These are phyloP conservation scores for Etheostoma spectabile DNA, from an alignment of 2,113 vertebrate species.

Conservation along the genomic window DNA sequence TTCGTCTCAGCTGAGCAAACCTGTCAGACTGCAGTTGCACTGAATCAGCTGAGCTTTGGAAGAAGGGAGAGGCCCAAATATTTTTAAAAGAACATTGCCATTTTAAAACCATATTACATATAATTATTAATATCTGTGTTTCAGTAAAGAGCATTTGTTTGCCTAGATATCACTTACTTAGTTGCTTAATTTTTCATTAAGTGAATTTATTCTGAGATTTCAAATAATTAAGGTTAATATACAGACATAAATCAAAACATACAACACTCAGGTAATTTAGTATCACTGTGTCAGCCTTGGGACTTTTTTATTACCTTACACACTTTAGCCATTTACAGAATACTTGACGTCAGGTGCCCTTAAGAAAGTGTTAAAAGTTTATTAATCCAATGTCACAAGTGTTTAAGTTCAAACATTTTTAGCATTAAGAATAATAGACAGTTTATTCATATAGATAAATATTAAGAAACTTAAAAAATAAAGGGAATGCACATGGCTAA, in stretches of 20 bases:
- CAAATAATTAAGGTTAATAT: background rate
- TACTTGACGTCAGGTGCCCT: background rate
- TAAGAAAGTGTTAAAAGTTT: conserved; percentile 16
- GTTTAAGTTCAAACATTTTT: background rate
- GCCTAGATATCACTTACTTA: background rate
- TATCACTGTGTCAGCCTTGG: background rate
- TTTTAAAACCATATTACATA: background rate
- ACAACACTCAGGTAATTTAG: background rate
- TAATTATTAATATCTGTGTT: background rate
- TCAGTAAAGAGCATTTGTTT: background rate
- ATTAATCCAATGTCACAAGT: background rate
- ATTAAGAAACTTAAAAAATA: background rate
- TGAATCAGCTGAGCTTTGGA: conserved; percentile 1
- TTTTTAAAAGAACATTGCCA: background rate
- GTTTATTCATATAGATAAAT: background rate
- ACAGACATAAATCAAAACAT: conserved; percentile 3
- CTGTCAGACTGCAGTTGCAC: conserved; percentile 3
- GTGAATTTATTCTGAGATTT: background rate
- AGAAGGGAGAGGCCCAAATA: background rate
- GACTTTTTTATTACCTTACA: background rate
- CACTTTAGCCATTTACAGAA: conserved; percentile 11
- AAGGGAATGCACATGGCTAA: background rate
- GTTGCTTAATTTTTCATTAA: background rate
- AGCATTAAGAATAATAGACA: background rate
- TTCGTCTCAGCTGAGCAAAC: conserved; percentile 12